A percentile compares a stretch with the other conserved stretches of the same genome.
phyloP scores from a whole-genome alignment of 1,140 invertebrate species.

The Grapholita molesta region DNA sequence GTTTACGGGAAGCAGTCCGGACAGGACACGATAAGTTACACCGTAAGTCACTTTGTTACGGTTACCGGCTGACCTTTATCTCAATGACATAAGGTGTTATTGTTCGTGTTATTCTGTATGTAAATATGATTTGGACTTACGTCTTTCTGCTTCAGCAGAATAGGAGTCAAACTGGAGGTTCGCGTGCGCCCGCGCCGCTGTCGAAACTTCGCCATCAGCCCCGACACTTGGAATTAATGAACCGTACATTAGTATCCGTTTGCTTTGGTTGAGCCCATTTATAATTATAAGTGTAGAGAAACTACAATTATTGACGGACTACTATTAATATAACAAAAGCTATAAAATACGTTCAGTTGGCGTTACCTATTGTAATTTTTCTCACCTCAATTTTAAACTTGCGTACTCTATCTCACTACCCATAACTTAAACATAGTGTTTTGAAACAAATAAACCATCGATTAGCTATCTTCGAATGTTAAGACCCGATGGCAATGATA shows the following conservation, averaged over 20 bases:
- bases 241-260: constrained; percentile 4
- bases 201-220: background rate
- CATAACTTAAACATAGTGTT: no score
- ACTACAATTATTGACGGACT: background rate
- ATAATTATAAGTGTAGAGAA: constrained; percentile 1
- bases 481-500: no score
- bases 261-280: constrained; percentile 5
- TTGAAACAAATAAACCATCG: no score
- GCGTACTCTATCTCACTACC: no score
- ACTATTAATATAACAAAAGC: no score
- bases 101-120: background rate
- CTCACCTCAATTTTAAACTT: no score
- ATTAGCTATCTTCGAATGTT: no score
- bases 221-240: background rate
- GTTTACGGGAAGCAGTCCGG: background rate
- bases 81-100: background rate
- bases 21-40: background rate
- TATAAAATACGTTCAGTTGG: no score
- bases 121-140: background rate
- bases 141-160: background rate
- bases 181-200: constrained; percentile 30
- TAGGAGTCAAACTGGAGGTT: constrained; percentile 34
- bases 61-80: background rate
- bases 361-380: no score
- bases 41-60: background rate